Evolutionary conservation across 2,888 invertebrate genomes (phyloP), one percentile per base, ranked within the genome.

Genomic region (Polymixis lichenea): DNA sequence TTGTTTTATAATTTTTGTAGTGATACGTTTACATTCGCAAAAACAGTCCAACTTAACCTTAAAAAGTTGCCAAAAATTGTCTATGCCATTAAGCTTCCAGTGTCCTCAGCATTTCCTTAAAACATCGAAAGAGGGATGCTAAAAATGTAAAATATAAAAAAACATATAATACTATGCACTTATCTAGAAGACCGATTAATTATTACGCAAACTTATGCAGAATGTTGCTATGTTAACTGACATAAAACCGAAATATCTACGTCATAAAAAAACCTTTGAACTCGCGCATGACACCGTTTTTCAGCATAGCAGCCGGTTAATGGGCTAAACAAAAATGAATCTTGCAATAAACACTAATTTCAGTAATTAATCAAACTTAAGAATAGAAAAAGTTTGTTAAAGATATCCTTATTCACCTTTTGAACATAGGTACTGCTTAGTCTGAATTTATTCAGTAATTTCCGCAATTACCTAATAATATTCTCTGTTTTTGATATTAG

Each of bases 231-330:
- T 69, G 66, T 67, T 56, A 56, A 66, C 17, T 28, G 4, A n/a
- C 32, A 17, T 53, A 62, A 49, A 83, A 62, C 25, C 22, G 8
- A 43, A 49, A 49, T n/a, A 8, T 0, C 9, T 17, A 51, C 32
- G n/a, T 74, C 56, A 51, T 55, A 60, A 74, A 60, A 72, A 67
- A 66, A 62, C 61, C 65, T 80, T 81, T 77, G 68, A 81, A 67
- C 65, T 74, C 38, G 56, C 28, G 56, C 46, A n/a, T 56, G 51
- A 55, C 56, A 60, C 61, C 43, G 53, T 70, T 75, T 70, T 70
- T 49, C 49, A 7, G 13, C 56, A 51, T 17, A 49, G 8, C n/a
- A 28, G 22, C 65, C 32, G n/a, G 17, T 43, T 55, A 68, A 56
- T 76, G 7, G 25, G 62, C 49, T 51, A 15, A 51, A 72, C 25